Percentiles rank a stretch among this genome's conserved stretches.
Conservation (phyloP, 2,888 invertebrate genomes). For the Hydrotaea cyrtoneurina region DNA sequence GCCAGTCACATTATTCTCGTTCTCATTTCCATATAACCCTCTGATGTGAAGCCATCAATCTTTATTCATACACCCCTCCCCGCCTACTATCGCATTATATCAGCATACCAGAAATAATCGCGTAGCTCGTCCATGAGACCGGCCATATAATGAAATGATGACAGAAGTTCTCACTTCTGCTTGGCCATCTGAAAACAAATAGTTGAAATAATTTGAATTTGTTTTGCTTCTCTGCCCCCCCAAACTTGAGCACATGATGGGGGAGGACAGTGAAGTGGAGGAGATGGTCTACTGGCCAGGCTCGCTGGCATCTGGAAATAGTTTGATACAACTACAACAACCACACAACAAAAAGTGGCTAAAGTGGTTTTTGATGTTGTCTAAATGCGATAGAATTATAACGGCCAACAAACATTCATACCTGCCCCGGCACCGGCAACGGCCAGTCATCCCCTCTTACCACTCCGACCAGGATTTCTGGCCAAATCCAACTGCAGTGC, state of each 20-base stretch:
- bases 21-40: not conserved
- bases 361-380: slow-evolving; percentile 66
- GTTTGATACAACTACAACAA: not conserved
- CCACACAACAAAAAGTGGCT: slow-evolving; percentile 34
- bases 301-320: not conserved
- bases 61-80: no score
- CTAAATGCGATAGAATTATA: slow-evolving; percentile 60
- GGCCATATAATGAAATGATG: not conserved
- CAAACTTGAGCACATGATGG: not conserved
- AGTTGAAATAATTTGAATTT: not conserved
- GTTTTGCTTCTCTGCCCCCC: not conserved
- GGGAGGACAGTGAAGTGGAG: not conserved
- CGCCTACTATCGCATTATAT: not conserved
- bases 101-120: slow-evolving; percentile 7
- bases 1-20: no score
- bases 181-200: not conserved
- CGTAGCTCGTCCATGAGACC: not conserved
- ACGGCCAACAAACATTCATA: slow-evolving; percentile 31
- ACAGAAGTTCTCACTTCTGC: not conserved
- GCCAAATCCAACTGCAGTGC: not conserved
- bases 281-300: not conserved
- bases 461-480: not conserved
- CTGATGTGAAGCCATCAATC: not conserved
- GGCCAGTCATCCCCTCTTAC: not conserved
- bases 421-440: not conserved